These are phyloP conservation scores for Lycocerus yunnanus DNA, from an alignment of 2,888 invertebrate genomes.

Conservation along the genomic window DNA sequence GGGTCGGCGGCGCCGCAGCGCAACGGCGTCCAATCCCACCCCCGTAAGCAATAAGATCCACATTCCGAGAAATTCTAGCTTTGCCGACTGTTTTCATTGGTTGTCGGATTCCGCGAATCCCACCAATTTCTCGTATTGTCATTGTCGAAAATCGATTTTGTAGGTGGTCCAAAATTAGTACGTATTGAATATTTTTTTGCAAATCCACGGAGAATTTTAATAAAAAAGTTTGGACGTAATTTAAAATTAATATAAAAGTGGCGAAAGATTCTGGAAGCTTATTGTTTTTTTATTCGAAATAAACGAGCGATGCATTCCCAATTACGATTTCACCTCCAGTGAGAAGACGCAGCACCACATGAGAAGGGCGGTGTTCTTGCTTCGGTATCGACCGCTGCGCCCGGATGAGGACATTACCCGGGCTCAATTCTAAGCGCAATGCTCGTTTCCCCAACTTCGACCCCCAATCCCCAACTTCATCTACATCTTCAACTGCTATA, in stretches of 20 bases:
- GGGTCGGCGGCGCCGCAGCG: slow-evolving; percentile 45
- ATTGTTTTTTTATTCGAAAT: background rate
- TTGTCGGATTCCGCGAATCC: slow-evolving; percentile 52
- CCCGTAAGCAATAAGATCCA: slow-evolving; percentile 53
- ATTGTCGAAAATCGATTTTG: slow-evolving; percentile 44
- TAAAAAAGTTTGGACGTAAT: background rate
- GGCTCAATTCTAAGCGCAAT: slow-evolving; percentile 53
- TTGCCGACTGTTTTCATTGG: slow-evolving; percentile 53
- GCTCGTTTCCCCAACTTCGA: slow-evolving; percentile 41
- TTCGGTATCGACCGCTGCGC: slow-evolving; percentile 54
- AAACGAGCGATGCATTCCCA: slow-evolving; percentile 19
- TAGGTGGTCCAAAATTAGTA: slow-evolving; percentile 25
- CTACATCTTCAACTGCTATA: slow-evolving; percentile 44
- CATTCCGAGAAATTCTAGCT: slow-evolving; percentile 54
- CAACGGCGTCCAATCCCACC: slow-evolving; percentile 50
- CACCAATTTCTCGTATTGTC: slow-evolving; percentile 56
- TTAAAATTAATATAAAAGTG: background rate
- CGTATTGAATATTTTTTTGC: slow-evolving; percentile 7
- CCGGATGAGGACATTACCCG: slow-evolving; percentile 57
- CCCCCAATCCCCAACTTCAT: slow-evolving; percentile 38
- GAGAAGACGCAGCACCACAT: slow-evolving; percentile 44
- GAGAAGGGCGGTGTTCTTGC: slow-evolving; percentile 49
- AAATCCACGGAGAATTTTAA: background rate
- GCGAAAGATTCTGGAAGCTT: background rate
- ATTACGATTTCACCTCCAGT: slow-evolving; percentile 28